Percentiles rank a stretch among this genome's conserved stretches.
Evolutionary conservation across 2,113 vertebrate genomes (phyloP).

Genomic region (Mastomys natalensis): DNA sequence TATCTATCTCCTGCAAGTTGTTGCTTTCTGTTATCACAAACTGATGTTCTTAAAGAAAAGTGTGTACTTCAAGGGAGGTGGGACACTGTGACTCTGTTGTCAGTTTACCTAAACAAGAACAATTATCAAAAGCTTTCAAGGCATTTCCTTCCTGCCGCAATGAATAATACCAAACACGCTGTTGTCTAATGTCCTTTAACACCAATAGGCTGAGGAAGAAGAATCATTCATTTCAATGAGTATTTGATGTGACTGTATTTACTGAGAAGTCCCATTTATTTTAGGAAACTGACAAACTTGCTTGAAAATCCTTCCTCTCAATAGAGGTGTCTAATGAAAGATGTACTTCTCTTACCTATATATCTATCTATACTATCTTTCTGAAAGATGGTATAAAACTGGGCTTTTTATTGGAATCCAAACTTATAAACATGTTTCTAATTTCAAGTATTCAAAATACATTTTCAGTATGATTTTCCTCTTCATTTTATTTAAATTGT

Average conservation of each 20-base stretch:
- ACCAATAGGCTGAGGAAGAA: background rate
- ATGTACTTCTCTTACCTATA: background rate
- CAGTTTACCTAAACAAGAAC: background rate
- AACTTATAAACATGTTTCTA: background rate
- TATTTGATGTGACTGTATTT: background rate
- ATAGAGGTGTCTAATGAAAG: background rate
- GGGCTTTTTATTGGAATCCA: conserved; percentile 47
- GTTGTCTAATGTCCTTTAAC: background rate
- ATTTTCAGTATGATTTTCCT: background rate
- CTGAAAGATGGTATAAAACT: conserved; percentile 30
- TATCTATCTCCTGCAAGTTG: background rate
- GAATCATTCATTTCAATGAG: conserved; percentile 38
- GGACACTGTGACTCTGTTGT: background rate
- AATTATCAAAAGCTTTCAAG: background rate
- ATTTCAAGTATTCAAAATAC: background rate
- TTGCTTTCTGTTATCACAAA: background rate
- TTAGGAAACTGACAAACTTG: background rate
- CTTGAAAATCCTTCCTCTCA: background rate
- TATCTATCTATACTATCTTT: too few species aligned
- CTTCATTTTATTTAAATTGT: background rate
- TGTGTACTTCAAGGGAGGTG: background rate
- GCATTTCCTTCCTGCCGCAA: background rate
- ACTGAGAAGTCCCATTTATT: conserved; percentile 36
- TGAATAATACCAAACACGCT: background rate
- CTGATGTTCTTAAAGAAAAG: background rate